Conservation (phyloP, 2,888 invertebrate species). For the Drosophila quinaria region DNA sequence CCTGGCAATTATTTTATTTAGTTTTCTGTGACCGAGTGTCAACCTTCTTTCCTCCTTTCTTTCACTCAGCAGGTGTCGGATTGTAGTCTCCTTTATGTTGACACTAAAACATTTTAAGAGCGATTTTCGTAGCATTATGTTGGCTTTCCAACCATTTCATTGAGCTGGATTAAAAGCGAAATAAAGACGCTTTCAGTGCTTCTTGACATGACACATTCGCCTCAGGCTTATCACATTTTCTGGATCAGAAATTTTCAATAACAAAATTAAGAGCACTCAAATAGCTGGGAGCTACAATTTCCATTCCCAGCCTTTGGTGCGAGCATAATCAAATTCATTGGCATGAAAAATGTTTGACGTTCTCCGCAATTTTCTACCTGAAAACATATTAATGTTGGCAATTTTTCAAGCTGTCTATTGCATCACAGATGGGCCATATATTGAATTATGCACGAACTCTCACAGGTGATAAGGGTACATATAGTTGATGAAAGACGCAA, state of each 20-base stretch:
- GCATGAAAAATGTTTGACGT: slow-evolving; percentile 60
- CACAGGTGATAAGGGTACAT: slow-evolving; percentile 32
- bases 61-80: background rate
- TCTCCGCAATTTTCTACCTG: slow-evolving; percentile 53
- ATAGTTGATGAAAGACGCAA: background rate
- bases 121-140: slow-evolving; percentile 2
- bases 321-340: slow-evolving; percentile 72
- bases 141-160: slow-evolving; percentile 10
- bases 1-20: slow-evolving; percentile 50
- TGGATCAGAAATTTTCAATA: slow-evolving; percentile 52
- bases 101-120: slow-evolving; percentile 35
- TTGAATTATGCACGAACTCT: slow-evolving; percentile 68
- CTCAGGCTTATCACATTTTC: slow-evolving; percentile 58
- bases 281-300: slow-evolving; percentile 1
- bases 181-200: slow-evolving; percentile 11
- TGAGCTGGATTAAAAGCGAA: slow-evolving; percentile 8
- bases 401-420: slow-evolving; percentile 75
- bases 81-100: background rate
- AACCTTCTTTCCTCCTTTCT: background rate
- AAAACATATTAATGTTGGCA: slow-evolving; percentile 58
- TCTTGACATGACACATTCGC: slow-evolving; percentile 26
- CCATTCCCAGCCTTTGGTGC: slow-evolving; percentile 4
- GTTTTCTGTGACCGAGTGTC: slow-evolving; percentile 16
- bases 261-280: slow-evolving; percentile 37
- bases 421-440: slow-evolving; percentile 51